Base-by-base conservation (phyloP, 2,888 invertebrate species). In the Andricus quercusramuli region DNA sequence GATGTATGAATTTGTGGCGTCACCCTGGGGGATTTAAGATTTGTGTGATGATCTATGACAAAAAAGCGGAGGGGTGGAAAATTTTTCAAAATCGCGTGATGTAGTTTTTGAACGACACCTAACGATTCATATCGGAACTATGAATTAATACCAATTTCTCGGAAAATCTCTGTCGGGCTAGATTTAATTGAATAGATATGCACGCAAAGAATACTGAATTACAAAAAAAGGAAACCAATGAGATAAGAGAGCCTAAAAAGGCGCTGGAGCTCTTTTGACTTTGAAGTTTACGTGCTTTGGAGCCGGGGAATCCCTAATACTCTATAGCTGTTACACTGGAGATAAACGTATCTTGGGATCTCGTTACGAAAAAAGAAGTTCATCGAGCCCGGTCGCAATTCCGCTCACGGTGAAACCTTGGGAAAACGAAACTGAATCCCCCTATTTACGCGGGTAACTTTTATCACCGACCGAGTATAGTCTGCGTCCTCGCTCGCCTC, bases 391-490 rank as follows among this genome's bases (percentile, higher is more conserved):
- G 67, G 85, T 87, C 83, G 85, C 85, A 85, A 89, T 88, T 89
- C 86, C 80, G 84, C 86, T 86, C 88, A 86, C 87, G 85, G 74
- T 86, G 83, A 83, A 85, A 88, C 86, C 87, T 89, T 85, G 88
- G 83, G 84, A 87, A 86, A 89, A 86, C 86, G 88, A 86, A 85
- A 87, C 87, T 85, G 88, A 87, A 89, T 89, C 88, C 87, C 86
- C 84, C 88, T 90, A 88, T 90, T 90, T 90, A 88, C 87, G 88
- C 86, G 84, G 83, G 87, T 86, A 87, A 88, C 87, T 90, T 90
- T 90, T 90, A 90, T 89, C 89, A 89, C 86, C 83, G 81, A 83
- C 79, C 82, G 78, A 79, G 70, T 80, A 81, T 25, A 64, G 25
- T 29, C 25, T 64, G 6, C 62, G 62, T 29, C 1, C 79, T 70